These are phyloP conservation scores for Chondrosia reniformis DNA, from an alignment of 37 sponge, comb jelly and placozoan genomes.

Conservation along the genomic window DNA sequence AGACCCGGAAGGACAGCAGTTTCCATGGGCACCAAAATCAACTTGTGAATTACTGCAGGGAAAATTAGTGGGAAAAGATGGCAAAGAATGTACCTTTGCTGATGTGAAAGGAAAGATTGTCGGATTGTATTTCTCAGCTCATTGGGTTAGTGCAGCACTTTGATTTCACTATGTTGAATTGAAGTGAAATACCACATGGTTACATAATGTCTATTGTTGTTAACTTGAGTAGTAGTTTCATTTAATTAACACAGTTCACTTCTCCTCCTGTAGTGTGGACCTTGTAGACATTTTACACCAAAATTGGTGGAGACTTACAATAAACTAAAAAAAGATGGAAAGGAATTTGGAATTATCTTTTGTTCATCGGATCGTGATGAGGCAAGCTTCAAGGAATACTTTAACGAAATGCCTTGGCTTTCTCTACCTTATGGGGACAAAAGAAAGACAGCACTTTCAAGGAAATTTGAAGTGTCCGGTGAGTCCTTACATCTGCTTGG, in stretches of 20 bases:
- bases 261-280: constrained; percentile 74
- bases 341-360: constrained; percentile 88
- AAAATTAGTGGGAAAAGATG: constrained; percentile 14
- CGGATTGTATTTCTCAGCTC: constrained; percentile 92
- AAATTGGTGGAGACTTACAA: constrained; percentile 73
- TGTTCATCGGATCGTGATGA: constrained; percentile 77
- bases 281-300: constrained; percentile 87
- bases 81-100: constrained; percentile 9
- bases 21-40: constrained; percentile 80
- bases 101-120: constrained; percentile 56
- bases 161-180: no score
- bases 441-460: constrained; percentile 47
- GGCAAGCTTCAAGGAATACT: constrained; percentile 71
- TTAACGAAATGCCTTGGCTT: constrained; percentile 79
- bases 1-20: constrained; percentile 74
- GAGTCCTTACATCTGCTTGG: neutral
- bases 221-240: neutral
- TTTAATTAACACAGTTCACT: neutral
- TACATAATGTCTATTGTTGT: neutral
- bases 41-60: constrained; percentile 45
- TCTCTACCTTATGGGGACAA: constrained; percentile 61
- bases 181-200: neutral
- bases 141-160: constrained; percentile 95
- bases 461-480: constrained; percentile 66
- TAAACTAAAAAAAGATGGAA: constrained; percentile 44